A percentile compares a stretch with the other conserved stretches of the same genome.
phyloP scores from a whole-genome alignment of 2,888 invertebrate genomes.

The Molorchus minor region DNA sequence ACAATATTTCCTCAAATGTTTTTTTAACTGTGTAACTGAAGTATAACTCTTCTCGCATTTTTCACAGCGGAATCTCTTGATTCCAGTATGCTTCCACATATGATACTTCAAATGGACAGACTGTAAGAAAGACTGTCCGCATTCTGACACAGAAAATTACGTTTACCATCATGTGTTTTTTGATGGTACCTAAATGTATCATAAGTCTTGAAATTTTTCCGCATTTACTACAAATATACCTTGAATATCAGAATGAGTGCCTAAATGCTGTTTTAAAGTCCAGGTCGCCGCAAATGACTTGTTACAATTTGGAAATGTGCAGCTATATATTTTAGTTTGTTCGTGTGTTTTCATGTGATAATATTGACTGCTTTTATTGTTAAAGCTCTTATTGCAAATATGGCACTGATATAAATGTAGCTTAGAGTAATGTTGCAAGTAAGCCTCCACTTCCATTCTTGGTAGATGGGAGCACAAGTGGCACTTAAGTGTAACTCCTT shows the following conservation, averaged over 20 bases:
- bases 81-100: slow-evolving; percentile 48
- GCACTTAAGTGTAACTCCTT: slow-evolving; percentile 26
- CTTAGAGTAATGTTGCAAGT: slow-evolving; percentile 34
- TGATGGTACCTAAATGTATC: slow-evolving; percentile 45
- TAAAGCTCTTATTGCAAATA: slow-evolving; percentile 41
- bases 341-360: slow-evolving; percentile 39
- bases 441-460: slow-evolving; percentile 21
- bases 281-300: slow-evolving; percentile 40
- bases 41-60: slow-evolving; percentile 48
- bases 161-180: slow-evolving; percentile 41
- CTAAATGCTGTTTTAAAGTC: slow-evolving; percentile 40
- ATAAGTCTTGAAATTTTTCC: slow-evolving; percentile 42
- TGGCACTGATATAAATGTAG: slow-evolving; percentile 40
- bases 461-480: slow-evolving; percentile 25
- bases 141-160: slow-evolving; percentile 43
- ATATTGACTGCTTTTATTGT: slow-evolving; percentile 27
- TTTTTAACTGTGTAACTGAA: slow-evolving; percentile 41
- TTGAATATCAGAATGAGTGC: slow-evolving; percentile 38
- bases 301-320: slow-evolving; percentile 39
- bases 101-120: slow-evolving; percentile 48
- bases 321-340: slow-evolving; percentile 34
- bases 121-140: slow-evolving; percentile 46
- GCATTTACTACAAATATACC: slow-evolving; percentile 43
- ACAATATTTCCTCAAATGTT: slow-evolving; percentile 34
- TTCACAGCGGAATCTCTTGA: slow-evolving; percentile 48